Base-by-base conservation (phyloP, 2,888 invertebrate species). In the Drosophila kanekoi region DNA sequence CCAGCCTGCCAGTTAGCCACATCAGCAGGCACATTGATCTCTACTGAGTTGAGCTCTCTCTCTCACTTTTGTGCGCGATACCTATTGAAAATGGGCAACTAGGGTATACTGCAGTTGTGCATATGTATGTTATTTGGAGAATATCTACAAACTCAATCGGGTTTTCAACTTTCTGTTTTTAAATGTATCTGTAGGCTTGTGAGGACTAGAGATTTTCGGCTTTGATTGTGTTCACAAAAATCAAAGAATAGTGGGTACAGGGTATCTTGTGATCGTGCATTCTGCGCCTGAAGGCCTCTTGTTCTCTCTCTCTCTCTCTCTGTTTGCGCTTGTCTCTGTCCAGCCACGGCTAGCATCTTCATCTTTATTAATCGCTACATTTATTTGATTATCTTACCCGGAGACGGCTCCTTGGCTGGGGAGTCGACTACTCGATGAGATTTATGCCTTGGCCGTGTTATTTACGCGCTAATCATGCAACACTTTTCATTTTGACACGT, bases 401-500 rank as follows among this genome's bases (percentile, higher is more conserved):
- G 28, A 52, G 53, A 11, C 54, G 37, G 59, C 56, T 58, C 60
- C 67, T 60, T 48, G 56, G 56, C 41, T 40, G 40, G 45, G 41
- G 33, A 68, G 62, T 58, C 58, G 47, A 47, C 44, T 40, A 49
- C 45, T 52, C 28, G 62, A 10, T 16, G 64, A 79, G 88, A 86
- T 87, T 90, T 87, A 88, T 86, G 87, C 77, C 75, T 23, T 51
- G 56, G 58, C 77, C 75, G 65, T 61, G 70, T 85, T 88, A 89
- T 89, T 90, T 89, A 90, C 89, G 87, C 79, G 77, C 83, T 85
- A 83, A 89, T 90, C 90, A 90, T 89, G 90, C 86, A 90, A 89
- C 88, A 89, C 84, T 89, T 90, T 90, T 90, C 89, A 88, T 89
- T 90, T 90, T 82, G 85, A 79, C 82, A 83, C 79, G 79, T 89